Evolutionary conservation across 2,113 vertebrate genomes (phyloP).

Genomic region (Tretioscincus oriximinensis): DNA sequence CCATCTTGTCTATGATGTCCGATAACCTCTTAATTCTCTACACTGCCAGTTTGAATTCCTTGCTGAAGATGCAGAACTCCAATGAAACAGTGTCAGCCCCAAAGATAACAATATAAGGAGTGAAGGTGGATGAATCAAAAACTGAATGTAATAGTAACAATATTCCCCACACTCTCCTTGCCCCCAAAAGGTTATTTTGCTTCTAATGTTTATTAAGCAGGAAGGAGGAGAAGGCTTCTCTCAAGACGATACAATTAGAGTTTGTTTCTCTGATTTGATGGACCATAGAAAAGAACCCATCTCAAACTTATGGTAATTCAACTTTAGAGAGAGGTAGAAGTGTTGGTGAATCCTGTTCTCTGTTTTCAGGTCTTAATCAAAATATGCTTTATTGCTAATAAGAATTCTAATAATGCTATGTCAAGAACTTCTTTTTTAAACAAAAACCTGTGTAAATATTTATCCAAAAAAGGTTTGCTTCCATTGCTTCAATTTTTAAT

Average conservation of each 20-base stretch:
- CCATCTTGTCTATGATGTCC: slow-evolving; percentile 9
- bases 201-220: neutral
- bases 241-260: neutral
- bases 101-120: slow-evolving; percentile 14
- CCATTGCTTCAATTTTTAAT: neutral
- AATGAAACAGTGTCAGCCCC: slow-evolving; percentile 14
- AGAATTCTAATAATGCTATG: neutral
- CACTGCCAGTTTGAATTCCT: slow-evolving; percentile 36
- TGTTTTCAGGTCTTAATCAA: neutral
- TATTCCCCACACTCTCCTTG: neutral
- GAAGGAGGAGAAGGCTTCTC: neutral
- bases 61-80: slow-evolving; percentile 3
- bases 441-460: neutral
- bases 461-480: neutral
- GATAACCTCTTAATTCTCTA: slow-evolving; percentile 28
- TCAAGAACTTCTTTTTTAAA: neutral
- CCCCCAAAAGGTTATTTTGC: neutral
- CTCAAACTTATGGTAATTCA: neutral
- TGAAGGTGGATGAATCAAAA: neutral
- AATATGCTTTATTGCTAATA: neutral
- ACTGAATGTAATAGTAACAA: slow-evolving; percentile 8
- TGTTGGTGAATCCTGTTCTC: neutral
- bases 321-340: neutral
- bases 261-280: neutral
- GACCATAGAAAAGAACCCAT: neutral